Conservation (phyloP, 2,797 vertebrate species). For the Malacoctenus gilli region DNA sequence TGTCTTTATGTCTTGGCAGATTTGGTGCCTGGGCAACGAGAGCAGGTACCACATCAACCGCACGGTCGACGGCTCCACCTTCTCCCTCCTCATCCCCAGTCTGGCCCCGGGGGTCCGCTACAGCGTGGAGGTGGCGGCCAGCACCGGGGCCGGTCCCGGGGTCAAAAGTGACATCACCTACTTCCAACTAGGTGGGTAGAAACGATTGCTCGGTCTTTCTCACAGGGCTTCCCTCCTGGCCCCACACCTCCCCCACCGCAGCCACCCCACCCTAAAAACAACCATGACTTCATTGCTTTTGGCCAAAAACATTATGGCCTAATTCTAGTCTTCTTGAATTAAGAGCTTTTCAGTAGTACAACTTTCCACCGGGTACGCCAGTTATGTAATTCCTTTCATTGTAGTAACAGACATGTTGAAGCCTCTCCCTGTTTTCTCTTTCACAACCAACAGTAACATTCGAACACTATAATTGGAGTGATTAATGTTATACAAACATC, state of each 20-base stretch:
- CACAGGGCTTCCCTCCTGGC: too few species aligned
- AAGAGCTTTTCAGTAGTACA: conserved; percentile 38
- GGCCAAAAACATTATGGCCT: conserved; percentile 59
- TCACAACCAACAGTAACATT: conserved; percentile 24
- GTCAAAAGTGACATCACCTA: conserved; percentile 93
- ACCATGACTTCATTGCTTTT: conserved; percentile 10
- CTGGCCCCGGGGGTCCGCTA: conserved; percentile 92
- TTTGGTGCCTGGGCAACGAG: conserved; percentile 98
- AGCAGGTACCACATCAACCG: conserved; percentile 96
- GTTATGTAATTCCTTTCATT: conserved; percentile 48
- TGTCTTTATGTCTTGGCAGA: conserved; percentile 69
- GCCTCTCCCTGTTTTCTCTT: conserved; percentile 42
- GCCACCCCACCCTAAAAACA: too few species aligned
- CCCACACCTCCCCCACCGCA: too few species aligned
- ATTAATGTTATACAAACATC: conserved; percentile 52
- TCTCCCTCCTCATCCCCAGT: conserved; percentile 90
- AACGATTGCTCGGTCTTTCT: not conserved
- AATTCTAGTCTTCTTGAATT: conserved; percentile 45
- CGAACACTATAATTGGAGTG: conserved; percentile 50
- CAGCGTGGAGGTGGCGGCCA: conserved; percentile 93
- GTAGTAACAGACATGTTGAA: conserved; percentile 38
- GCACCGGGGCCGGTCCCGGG: conserved; percentile 90
- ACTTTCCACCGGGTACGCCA: conserved; percentile 48
- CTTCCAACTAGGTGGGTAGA: conserved; percentile 92
- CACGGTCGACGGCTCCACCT: conserved; percentile 90